Evolutionary conservation across 2,113 vertebrate genomes (phyloP).

Genomic region (Microcebus jonahi): DNA sequence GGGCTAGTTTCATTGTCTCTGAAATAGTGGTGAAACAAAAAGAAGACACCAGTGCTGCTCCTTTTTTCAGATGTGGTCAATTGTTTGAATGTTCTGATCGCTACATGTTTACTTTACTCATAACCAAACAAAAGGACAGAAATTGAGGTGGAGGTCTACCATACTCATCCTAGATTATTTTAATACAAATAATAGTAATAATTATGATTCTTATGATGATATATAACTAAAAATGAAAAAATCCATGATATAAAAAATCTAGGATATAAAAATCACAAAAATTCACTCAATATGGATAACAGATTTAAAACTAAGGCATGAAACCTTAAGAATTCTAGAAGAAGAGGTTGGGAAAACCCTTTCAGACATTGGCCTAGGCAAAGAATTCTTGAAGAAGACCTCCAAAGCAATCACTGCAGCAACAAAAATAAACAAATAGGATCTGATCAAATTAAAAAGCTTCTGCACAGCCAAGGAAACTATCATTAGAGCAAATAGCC

Average conservation of each 20-base stretch:
- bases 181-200: background rate
- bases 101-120: background rate
- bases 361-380: too few relatives aligned
- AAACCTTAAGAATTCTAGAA: too few relatives aligned
- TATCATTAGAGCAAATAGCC: too few relatives aligned
- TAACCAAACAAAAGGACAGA: background rate
- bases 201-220: background rate
- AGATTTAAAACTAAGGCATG: too few relatives aligned
- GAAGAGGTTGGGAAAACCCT: too few relatives aligned
- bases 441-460: too few relatives aligned
- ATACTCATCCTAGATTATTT: background rate
- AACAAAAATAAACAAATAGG: too few relatives aligned
- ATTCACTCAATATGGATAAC: too few relatives aligned
- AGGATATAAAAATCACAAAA: background rate
- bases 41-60: background rate
- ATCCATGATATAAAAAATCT: background rate
- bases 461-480: too few relatives aligned
- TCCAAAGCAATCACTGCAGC: too few relatives aligned
- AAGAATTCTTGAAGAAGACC: too few relatives aligned
- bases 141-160: background rate
- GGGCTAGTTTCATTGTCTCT: background rate
- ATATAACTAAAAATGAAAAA: background rate
- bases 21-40: background rate
- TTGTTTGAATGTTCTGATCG: background rate
- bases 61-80: background rate